phyloP scores from a whole-genome alignment of 1,140 invertebrate genomes.

The Ceratina calcarata region DNA sequence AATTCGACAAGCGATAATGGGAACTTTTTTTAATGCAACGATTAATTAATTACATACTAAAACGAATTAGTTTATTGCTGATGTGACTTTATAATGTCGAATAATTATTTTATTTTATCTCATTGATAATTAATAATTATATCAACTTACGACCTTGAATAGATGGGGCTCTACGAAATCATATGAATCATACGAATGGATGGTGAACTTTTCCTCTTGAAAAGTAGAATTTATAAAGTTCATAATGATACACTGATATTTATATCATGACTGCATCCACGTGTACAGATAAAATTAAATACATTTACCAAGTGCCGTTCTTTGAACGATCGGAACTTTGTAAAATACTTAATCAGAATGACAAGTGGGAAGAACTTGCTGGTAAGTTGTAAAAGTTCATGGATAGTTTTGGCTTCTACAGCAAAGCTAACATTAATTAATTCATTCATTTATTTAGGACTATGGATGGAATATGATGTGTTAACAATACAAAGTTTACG shows the following conservation, averaged over 20 bases:
- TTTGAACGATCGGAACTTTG: constrained; percentile 85
- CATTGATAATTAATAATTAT: too few relatives aligned
- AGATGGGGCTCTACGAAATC: too few relatives aligned
- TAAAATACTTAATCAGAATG: constrained; percentile 87
- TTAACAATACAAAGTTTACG: constrained; percentile 80
- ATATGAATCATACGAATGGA: too few relatives aligned
- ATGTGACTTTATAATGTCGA: too few relatives aligned
- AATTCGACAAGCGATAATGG: too few relatives aligned
- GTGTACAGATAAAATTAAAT: constrained; percentile 68
- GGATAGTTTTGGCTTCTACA: too few relatives aligned
- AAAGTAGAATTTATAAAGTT: neutral
- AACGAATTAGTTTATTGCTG: too few relatives aligned
- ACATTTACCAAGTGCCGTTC: constrained; percentile 88
- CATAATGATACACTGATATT: neutral
- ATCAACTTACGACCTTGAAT: too few relatives aligned
- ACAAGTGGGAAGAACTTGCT: constrained; percentile 89
- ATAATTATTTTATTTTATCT: too few relatives aligned
- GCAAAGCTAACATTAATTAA: too few relatives aligned
- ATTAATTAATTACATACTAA: too few relatives aligned
- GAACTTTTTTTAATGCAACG: too few relatives aligned
- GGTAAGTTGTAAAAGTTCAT: constrained; percentile 73
- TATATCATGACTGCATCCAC: constrained; percentile 16
- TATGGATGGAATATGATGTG: constrained; percentile 79
- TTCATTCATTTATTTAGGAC: constrained; percentile 70
- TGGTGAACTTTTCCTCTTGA: neutral